Evolutionary conservation across 1,140 invertebrate genomes (phyloP).

Genomic region (Drosophila grimshawi): DNA sequence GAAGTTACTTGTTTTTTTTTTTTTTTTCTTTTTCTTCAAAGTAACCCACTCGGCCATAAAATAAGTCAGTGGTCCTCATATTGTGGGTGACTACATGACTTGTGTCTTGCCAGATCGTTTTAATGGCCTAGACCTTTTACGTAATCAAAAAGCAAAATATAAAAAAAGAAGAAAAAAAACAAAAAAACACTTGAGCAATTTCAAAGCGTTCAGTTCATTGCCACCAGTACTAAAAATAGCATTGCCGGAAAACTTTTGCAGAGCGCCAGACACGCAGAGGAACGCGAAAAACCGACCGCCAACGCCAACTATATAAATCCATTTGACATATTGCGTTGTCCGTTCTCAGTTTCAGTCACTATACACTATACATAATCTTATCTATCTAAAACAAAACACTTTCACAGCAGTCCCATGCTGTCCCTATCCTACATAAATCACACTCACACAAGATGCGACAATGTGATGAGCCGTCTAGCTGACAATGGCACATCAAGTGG

Average conservation of each 20-base stretch:
- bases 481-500: constrained; percentile 75
- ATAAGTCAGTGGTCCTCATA: constrained; percentile 8
- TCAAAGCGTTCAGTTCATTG: constrained; percentile 64
- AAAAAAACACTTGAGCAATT: constrained; percentile 20
- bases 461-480: constrained; percentile 59
- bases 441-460: constrained; percentile 23
- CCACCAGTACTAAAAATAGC: constrained; percentile 70
- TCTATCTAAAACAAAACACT: constrained; percentile 80
- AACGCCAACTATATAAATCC: constrained; percentile 66
- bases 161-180: too few species aligned
- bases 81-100: constrained; percentile 32
- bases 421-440: constrained; percentile 62
- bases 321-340: constrained; percentile 72
- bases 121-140: constrained; percentile 74
- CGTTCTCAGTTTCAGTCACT: constrained; percentile 15
- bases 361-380: constrained; percentile 61
- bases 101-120: constrained; percentile 8
- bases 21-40: constrained; percentile 12
- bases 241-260: constrained; percentile 66
- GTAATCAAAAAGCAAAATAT: constrained; percentile 33
- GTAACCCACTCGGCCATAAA: constrained; percentile 34
- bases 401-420: constrained; percentile 49
- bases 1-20: neutral
- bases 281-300: constrained; percentile 39
- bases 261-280: constrained; percentile 16